Conservation (phyloP, 2,888 invertebrate species). For the Fabriciana adippe region DNA sequence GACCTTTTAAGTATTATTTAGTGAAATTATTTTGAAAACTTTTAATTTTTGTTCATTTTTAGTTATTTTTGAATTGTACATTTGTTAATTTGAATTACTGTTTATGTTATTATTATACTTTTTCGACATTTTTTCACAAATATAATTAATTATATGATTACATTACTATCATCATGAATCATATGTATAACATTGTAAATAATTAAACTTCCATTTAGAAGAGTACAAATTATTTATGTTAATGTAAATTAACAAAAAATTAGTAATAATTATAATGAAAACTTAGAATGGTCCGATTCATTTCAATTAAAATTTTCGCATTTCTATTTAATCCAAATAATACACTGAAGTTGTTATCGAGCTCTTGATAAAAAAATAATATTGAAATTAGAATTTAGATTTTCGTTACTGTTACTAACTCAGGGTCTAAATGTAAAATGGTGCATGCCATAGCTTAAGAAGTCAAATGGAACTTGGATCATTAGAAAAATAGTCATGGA, state of each 20-base stretch:
- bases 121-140: constrained; percentile 23
- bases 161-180: not conserved
- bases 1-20: constrained; percentile 14
- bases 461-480: constrained; percentile 29
- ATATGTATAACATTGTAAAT: constrained; percentile 54
- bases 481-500: constrained; percentile 27
- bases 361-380: constrained; percentile 5
- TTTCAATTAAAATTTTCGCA: constrained; percentile 39
- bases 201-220: constrained; percentile 74
- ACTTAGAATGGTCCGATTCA: constrained; percentile 32
- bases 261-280: constrained; percentile 52
- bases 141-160: constrained; percentile 16
- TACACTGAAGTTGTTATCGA: not conserved
- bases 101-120: constrained; percentile 7
- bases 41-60: not conserved
- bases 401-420: constrained; percentile 54
- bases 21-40: constrained; percentile 6
- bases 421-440: constrained; percentile 64
- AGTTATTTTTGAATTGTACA: not conserved
- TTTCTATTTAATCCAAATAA: constrained; percentile 36
- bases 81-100: not conserved
- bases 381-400: constrained; percentile 31
- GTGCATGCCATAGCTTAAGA: constrained; percentile 72
- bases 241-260: constrained; percentile 51
- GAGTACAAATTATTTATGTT: constrained; percentile 78